These are phyloP conservation scores for Oriolus oriolus DNA, from an alignment of 2,113 vertebrate species.

Conservation along the genomic window DNA sequence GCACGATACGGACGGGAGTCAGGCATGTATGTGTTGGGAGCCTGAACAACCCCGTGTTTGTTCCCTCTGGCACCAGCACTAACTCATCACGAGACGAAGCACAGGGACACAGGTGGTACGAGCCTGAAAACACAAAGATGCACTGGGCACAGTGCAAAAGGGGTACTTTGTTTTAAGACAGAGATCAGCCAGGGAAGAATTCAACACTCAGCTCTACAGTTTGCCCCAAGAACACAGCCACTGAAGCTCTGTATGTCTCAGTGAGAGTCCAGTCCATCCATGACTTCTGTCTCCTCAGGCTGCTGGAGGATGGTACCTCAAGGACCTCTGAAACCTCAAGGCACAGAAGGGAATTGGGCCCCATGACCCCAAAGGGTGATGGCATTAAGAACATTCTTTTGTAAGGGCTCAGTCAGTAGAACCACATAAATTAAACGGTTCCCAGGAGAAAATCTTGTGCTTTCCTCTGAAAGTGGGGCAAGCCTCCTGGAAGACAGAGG, in stretches of 20 bases:
- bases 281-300: neutral
- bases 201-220: neutral
- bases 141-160: neutral
- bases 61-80: neutral
- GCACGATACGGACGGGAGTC: neutral
- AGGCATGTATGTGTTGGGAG: neutral
- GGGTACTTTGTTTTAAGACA: neutral
- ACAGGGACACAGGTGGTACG: neutral
- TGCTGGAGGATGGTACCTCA: neutral
- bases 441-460: neutral
- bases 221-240: neutral
- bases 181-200: neutral
- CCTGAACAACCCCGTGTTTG: constrained; percentile 9
- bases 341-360: neutral
- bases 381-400: neutral
- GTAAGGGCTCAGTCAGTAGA: neutral
- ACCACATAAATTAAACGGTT: neutral
- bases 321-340: neutral
- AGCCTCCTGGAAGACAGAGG: neutral
- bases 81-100: neutral
- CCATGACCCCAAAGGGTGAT: neutral
- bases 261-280: neutral
- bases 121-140: neutral
- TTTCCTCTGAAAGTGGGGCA: neutral
- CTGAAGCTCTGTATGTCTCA: neutral